A percentile compares a stretch with the other conserved stretches of the same genome.
Evolutionary conservation across 2,113 vertebrate species (phyloP).

Genomic region (Poeciliopsis turrubarensis): DNA sequence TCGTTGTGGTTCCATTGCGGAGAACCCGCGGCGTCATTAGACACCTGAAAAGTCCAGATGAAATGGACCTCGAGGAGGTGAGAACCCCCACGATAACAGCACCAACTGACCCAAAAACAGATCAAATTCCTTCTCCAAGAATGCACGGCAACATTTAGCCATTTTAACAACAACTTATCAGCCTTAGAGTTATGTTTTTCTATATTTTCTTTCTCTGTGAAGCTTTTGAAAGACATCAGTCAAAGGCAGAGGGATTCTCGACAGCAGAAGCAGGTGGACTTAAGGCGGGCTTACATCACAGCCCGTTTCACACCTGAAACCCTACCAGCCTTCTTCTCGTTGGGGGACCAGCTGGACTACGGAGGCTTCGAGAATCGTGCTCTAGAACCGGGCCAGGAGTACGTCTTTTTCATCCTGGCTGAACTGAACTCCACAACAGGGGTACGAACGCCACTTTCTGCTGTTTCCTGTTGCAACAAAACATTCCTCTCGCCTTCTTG

Average conservation of each 20-base stretch:
- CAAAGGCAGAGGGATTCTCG: slow-evolving; percentile 88
- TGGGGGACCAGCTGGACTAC: slow-evolving; percentile 94
- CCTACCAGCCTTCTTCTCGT: slow-evolving; percentile 88
- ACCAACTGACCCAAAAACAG: slow-evolving; percentile 24
- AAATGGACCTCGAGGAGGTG: slow-evolving; percentile 99
- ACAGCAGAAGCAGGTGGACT: slow-evolving; percentile 90
- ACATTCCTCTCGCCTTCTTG: slow-evolving; percentile 16
- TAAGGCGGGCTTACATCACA: slow-evolving; percentile 90
- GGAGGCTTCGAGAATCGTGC: slow-evolving; percentile 93
- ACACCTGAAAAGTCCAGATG: slow-evolving; percentile 90
- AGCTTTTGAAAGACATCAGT: slow-evolving; percentile 92
- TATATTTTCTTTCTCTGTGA: slow-evolving; percentile 1
- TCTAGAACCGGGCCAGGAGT: slow-evolving; percentile 91
- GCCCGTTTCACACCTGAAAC: slow-evolving; percentile 87
- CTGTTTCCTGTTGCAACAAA: slow-evolving; percentile 8
- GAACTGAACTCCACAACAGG: slow-evolving; percentile 90
- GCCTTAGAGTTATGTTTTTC: slow-evolving; percentile 33
- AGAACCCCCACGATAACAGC: slow-evolving; percentile 35
- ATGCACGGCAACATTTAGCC: slow-evolving; percentile 36
- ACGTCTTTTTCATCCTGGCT: slow-evolving; percentile 93
- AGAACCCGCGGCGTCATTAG: slow-evolving; percentile 87
- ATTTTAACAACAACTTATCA: slow-evolving; percentile 41
- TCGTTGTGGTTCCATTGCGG: slow-evolving; percentile 93
- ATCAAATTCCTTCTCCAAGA: slow-evolving; percentile 16
- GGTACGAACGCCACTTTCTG: slow-evolving; percentile 70